A percentile compares a stretch with the other conserved stretches of the same genome.
These are phyloP conservation scores for Poecilia gillii DNA, from an alignment of 2,797 vertebrate species.

Conservation along the genomic window DNA sequence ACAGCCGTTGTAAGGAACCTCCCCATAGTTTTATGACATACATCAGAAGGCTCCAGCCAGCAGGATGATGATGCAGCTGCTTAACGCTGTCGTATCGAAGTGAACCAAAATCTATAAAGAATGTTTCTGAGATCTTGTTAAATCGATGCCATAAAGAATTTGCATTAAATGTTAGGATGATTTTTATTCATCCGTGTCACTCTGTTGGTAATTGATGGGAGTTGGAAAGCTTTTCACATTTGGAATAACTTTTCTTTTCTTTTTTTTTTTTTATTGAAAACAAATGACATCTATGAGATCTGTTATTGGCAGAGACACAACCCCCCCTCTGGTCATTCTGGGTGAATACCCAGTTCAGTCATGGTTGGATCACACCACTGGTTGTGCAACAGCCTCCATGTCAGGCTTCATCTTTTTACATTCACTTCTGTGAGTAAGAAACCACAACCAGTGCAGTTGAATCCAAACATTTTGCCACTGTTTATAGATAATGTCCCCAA, in stretches of 20 bases:
- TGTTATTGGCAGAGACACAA: slow-evolving; percentile 25
- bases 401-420: background rate
- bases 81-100: background rate
- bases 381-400: background rate
- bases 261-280: slow-evolving; percentile 2
- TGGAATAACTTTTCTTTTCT: slow-evolving; percentile 8
- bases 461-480: background rate
- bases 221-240: slow-evolving; percentile 8
- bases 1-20: background rate
- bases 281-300: slow-evolving; percentile 14
- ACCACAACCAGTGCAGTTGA: background rate
- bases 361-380: background rate
- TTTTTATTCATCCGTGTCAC: slow-evolving; percentile 10
- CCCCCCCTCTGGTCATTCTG: slow-evolving; percentile 11
- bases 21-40: background rate
- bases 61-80: background rate
- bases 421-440: background rate
- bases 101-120: background rate
- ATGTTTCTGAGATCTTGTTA: background rate
- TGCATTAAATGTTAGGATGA: slow-evolving; percentile 8
- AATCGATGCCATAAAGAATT: background rate
- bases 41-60: background rate
- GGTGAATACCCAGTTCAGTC: slow-evolving; percentile 20
- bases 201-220: background rate
- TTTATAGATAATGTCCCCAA: background rate